phyloP scores from a whole-genome alignment of 2,888 invertebrate species.

The Tachina grossa region DNA sequence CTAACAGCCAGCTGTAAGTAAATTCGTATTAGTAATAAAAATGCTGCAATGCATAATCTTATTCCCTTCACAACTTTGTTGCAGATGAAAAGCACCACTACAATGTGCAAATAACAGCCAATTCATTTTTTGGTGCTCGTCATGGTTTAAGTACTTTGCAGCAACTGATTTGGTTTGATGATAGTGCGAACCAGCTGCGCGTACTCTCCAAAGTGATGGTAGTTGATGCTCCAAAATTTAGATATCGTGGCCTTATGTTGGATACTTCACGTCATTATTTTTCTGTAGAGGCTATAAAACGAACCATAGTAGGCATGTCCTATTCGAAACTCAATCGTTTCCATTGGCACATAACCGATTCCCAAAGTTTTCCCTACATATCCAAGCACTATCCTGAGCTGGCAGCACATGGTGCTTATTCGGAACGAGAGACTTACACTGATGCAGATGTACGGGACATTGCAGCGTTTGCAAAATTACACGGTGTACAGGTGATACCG shows the following conservation, averaged over 20 bases:
- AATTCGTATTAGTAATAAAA: not conserved
- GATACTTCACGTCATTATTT: constrained; percentile 97
- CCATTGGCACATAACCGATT: constrained; percentile 96
- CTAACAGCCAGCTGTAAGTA: constrained; percentile 84
- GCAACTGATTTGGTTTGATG: constrained; percentile 92
- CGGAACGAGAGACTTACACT: constrained; percentile 90
- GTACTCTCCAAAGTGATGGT: constrained; percentile 87
- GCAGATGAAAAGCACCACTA: constrained; percentile 81
- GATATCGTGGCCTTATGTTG: constrained; percentile 93
- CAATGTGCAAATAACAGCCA: constrained; percentile 86
- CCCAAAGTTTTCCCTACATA: constrained; percentile 95
- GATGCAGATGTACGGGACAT: constrained; percentile 88
- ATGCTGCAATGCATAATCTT: not conserved
- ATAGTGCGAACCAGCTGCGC: constrained; percentile 86
- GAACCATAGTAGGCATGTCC: constrained; percentile 93
- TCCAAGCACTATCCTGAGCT: constrained; percentile 90
- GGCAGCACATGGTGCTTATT: constrained; percentile 93
- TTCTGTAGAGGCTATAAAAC: constrained; percentile 87
- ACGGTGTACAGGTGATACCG: constrained; percentile 93
- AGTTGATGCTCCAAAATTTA: constrained; percentile 89
- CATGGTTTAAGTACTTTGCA: constrained; percentile 90
- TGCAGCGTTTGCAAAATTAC: constrained; percentile 89
- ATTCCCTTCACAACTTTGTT: not conserved
- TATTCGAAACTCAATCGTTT: constrained; percentile 95
- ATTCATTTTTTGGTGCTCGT: constrained; percentile 90